Base-by-base conservation (phyloP, 2,888 invertebrate genomes). In the Trachelus troglodyta region DNA sequence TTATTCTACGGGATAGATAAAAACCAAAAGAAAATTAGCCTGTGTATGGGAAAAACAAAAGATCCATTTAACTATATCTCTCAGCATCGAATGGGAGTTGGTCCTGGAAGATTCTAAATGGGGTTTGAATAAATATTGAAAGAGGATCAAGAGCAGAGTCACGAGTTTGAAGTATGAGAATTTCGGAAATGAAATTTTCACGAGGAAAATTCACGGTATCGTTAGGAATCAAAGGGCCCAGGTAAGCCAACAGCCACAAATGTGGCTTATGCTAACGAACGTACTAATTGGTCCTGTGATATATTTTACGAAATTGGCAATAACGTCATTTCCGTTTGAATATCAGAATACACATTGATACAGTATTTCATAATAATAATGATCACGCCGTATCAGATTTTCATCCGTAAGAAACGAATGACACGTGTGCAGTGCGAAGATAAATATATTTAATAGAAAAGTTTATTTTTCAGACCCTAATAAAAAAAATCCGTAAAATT, bases 221-320 rank as follows among this genome's bases (percentile, higher is more conserved):
- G 40, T 56, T 23, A 23, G 6, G 40, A 56, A 23, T 56, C 15
- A 56, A 56, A 23, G 23, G 15, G 15, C 4, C 0, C 40, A 4
- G 23, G 6, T 23, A 23, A 9, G 9, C 40, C 40, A 15, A 56
- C 23, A 23, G 23, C 40, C 40, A 23, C 35, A 73, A 78, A 76
- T 76, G 78, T 77, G 76, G 76, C 73, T 75, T 69, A 80, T 75
- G 77, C 69, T 68, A 74, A 71, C 75, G 69, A 37, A 68, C 76
- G 76, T 35, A 75, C 80, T 82, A 84, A 87, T 87, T 85, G 83
- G 83, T 84, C 84, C 85, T 85, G 86, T 83, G 83, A 82, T 82
- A 76, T 81, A 56, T 56, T 23, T 15, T 83, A 85, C 85, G 84
- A 86, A 86, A 86, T 85, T 84, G 81, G 82, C 83, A 82, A 79